These are phyloP conservation scores for Scaptomyza parva DNA, from an alignment of 2,888 invertebrate species.

Conservation along the genomic window DNA sequence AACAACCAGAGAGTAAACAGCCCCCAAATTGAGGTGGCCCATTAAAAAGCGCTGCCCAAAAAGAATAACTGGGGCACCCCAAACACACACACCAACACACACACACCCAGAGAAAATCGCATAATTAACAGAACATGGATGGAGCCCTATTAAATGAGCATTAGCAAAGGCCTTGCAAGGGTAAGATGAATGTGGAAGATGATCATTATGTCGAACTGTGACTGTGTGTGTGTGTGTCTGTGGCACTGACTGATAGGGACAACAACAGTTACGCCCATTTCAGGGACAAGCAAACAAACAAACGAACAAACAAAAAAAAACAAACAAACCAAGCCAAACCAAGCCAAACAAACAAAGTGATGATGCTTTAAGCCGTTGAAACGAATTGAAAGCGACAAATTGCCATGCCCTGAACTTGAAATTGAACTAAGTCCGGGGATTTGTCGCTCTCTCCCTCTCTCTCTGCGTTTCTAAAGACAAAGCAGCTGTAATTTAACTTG, in stretches of 20 bases:
- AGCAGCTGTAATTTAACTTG: constrained; percentile 52
- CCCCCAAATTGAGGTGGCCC: constrained; percentile 22
- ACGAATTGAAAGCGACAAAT: constrained; percentile 49
- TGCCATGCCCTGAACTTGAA: constrained; percentile 45
- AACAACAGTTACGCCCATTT: constrained; percentile 8
- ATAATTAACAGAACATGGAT: constrained; percentile 68
- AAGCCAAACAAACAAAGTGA: constrained; percentile 16
- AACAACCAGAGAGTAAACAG: neutral
- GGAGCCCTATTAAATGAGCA: constrained; percentile 66
- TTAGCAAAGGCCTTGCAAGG: constrained; percentile 44
- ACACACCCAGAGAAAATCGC: too few relatives aligned
- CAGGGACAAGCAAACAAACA: constrained; percentile 2
- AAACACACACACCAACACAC: too few relatives aligned
- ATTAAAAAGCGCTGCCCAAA: constrained; percentile 71
- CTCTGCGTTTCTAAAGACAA: constrained; percentile 17
- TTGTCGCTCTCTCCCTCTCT: constrained; percentile 7
- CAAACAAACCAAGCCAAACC: constrained; percentile 9
- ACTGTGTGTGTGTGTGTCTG: constrained; percentile 42
- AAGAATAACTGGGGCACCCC: constrained; percentile 67
- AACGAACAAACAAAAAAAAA: neutral
- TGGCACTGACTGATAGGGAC: constrained; percentile 54
- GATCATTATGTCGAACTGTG: constrained; percentile 26
- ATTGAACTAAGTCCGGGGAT: constrained; percentile 40
- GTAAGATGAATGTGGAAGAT: constrained; percentile 20
- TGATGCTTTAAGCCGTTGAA: constrained; percentile 52